Conservation (phyloP, 1,140 invertebrate species). For the Hormaphis cornu region DNA sequence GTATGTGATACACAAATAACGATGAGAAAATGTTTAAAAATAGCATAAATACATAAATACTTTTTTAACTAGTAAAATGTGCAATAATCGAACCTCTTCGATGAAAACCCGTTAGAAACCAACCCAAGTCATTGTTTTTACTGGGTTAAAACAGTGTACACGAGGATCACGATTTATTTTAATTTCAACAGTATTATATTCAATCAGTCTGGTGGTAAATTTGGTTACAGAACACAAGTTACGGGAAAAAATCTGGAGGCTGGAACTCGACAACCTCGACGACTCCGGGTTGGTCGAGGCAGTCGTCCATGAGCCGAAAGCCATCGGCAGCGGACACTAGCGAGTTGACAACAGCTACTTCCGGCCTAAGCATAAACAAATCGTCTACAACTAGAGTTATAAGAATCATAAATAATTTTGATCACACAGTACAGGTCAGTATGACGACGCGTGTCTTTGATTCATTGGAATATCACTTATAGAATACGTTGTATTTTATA, state of each 20-base stretch:
- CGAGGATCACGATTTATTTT: too few species aligned
- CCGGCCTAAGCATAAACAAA: conserved; percentile 45
- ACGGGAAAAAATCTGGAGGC: conserved; percentile 77
- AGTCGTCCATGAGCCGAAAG: conserved; percentile 52
- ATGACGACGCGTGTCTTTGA: too few species aligned
- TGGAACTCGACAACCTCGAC: conserved; percentile 57
- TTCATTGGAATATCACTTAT: too few species aligned
- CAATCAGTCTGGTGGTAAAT: neutral
- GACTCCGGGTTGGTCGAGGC: conserved; percentile 56
- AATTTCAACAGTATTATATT: neutral
- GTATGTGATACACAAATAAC: too few species aligned
- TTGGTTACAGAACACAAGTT: conserved; percentile 60
- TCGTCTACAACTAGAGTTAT: conserved; percentile 75
- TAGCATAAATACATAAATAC: too few species aligned
- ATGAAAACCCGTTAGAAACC: too few species aligned
- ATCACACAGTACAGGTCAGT: conserved; percentile 75
- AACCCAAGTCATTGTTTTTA: too few species aligned
- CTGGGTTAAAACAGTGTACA: too few species aligned
- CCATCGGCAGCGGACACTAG: conserved; percentile 45
- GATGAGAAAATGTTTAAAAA: too few species aligned
- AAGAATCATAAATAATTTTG: conserved; percentile 81
- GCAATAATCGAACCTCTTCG: too few species aligned
- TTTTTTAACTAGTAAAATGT: too few species aligned
- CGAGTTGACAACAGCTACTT: conserved; percentile 57
- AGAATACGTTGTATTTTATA: too few species aligned